Base-by-base conservation (phyloP, 2,888 invertebrate species). In the Ptychoptera contaminata region DNA sequence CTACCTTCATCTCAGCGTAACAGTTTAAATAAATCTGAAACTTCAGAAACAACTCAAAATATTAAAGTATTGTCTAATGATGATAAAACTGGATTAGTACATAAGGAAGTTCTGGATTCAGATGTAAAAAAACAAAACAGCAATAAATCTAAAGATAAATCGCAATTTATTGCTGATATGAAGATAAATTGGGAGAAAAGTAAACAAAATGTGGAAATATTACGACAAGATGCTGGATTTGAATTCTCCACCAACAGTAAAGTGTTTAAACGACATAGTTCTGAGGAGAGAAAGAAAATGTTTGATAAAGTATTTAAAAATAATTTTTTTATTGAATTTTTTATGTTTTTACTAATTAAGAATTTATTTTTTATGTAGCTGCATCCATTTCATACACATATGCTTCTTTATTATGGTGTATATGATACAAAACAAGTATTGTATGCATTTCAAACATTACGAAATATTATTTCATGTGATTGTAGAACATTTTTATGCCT, bases 321-420 rank as follows among this genome's bases (percentile, higher is more conserved):
- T 30, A 23, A 12, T 40, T 12, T 40, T 35, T 23, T 23, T 23
- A 23, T 23, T 23, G 7, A 5, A 23, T 23, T 23, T 23, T 23
- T 23, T 23, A 7, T 23, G 37, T 14, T 8, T n/a, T 16, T 29
- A 14, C 43, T 43, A 35, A 9, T 43, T 37, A 8, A 14, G 39
- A 43, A 15, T 41, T 34, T 32, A 16, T 40, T 35, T 35, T 48
- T 54, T 10, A 51, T 57, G 2, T 57, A 62, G 40, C 70, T 84
- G 34, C 82, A 83, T 59, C 79, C 81, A 23, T 75, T 85, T 46
- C 88, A 90, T 59, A 82, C 84, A 16, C 88, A 90, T 58, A 74
- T 91, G 66, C 70, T 90, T 37, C 67, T 91, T 2, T 90, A 90
- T 58, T 76, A 78, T 52, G 81, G 81, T 49, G 76, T 82, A 14